Conservation (phyloP, 2,797 vertebrate genomes). For the Sebastes flavidus region DNA sequence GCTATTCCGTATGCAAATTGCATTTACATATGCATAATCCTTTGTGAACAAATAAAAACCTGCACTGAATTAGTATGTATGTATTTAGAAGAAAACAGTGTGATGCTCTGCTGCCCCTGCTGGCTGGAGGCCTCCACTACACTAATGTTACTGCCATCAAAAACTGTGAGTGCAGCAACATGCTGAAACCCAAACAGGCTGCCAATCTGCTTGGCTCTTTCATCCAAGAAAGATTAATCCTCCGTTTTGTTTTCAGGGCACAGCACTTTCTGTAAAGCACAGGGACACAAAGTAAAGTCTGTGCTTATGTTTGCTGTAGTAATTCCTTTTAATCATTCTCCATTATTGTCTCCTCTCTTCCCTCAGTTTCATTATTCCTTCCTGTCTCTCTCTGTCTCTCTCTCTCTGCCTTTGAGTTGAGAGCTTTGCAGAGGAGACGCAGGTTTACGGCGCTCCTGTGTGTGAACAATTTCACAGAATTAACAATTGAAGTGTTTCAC, state of each 20-base stretch:
- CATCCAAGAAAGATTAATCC: conserved; percentile 47
- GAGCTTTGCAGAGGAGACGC: not conserved
- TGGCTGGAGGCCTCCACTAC: conserved; percentile 10
- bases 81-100: not conserved
- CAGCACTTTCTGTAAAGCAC: conserved; percentile 17
- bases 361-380: conserved; percentile 1
- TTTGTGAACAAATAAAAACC: not conserved
- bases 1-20: not conserved
- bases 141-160: not conserved
- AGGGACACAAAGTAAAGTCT: not conserved
- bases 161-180: conserved; percentile 9
- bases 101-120: conserved; percentile 32
- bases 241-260: conserved; percentile 42
- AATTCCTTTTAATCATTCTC: conserved; percentile 13
- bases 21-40: not conserved
- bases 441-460: conserved; percentile 17
- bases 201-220: conserved; percentile 30
- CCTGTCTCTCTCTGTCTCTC: not conserved
- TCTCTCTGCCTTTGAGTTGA: not conserved
- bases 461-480: conserved; percentile 24
- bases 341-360: conserved; percentile 6
- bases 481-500: conserved; percentile 37
- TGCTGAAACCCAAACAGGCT: conserved; percentile 1
- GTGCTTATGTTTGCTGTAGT: conserved; percentile 15
- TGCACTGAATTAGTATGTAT: not conserved